Percentiles rank a stretch among this genome's conserved stretches.
Evolutionary conservation across 2,113 vertebrate genomes (phyloP).

Genomic region (Dendropsophus ebraccatus): DNA sequence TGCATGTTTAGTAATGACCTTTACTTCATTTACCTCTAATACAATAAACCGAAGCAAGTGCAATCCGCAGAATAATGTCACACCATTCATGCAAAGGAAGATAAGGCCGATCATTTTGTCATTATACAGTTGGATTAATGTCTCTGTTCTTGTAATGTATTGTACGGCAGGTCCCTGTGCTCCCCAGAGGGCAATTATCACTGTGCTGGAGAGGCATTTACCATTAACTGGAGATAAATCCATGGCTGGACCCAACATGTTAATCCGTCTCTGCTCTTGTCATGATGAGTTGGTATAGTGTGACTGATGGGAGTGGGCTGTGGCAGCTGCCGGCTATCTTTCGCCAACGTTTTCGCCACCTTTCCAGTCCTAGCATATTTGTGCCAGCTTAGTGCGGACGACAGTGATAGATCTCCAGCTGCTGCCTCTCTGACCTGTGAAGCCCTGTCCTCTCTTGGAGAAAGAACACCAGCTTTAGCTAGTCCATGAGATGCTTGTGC

Average conservation of each 20-base stretch:
- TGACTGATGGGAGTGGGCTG: conserved; percentile 29
- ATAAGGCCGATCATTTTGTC: neutral
- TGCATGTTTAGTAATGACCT: conserved; percentile 8
- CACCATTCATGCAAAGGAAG: neutral
- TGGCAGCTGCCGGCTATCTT: conserved; percentile 28
- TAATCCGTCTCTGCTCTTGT: conserved; percentile 30
- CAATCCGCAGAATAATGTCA: neutral
- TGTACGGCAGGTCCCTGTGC: neutral
- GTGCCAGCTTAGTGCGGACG: conserved; percentile 23
- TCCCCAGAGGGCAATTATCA: neutral
- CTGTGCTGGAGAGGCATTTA: neutral
- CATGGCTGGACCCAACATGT: conserved; percentile 23
- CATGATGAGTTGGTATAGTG: conserved; percentile 17
- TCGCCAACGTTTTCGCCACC: conserved; percentile 24
- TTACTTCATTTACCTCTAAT: neutral
- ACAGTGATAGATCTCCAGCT: conserved; percentile 34
- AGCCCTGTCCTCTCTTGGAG: conserved; percentile 21
- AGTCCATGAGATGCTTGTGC: neutral
- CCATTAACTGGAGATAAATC: conserved; percentile 4
- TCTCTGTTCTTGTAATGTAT: conserved; percentile 4
- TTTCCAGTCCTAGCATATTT: conserved; percentile 25
- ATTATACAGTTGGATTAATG: conserved; percentile 19
- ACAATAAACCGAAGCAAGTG: neutral
- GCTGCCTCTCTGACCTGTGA: conserved; percentile 42
- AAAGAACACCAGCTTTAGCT: conserved; percentile 16